Evolutionary conservation across 2,888 invertebrate species (phyloP), one percentile per base, ranked within the genome.

Genomic region (Pyrrhia umbra): DNA sequence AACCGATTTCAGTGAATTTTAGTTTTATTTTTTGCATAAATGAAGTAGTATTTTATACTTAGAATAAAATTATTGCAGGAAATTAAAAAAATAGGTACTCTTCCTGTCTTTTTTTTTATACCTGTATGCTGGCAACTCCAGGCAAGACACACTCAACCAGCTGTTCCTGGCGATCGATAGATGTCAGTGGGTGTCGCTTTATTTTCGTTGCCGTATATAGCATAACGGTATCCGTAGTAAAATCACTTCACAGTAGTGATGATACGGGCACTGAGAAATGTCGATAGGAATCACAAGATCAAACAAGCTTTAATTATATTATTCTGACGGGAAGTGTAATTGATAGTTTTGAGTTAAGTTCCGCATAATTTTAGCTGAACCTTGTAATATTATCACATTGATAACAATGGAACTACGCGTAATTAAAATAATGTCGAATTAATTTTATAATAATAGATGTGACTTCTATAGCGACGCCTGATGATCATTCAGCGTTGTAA

Each of bases 181-280:
- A 95, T 94, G 95, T 95, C 95, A 91, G 93, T 94, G 92, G 86
- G 88, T 88, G 92, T 92, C 91, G 88, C 92, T 93, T 93, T 94
- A 94, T 93, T 94, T 94, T 94, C 89, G 90, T 89, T 89, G 88
- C 88, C 85, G 84, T 88, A 83, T 87, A 88, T 83, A 89, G 87
- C 83, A 80, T 91, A 93, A 92, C 93, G 92, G 93, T 92, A 93
- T 90, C 90, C 88, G 93, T 94, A 93, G 93, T 94, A 94, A 89
- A 89, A 90, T 89, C 87, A 85, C 86, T 86, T 88, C 83, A 84
- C 80, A 76, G 66, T 77, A 79, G 80, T 27, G 81, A 77, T 70
- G 80, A 10, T 4, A 49, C 21, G 18, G 13, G 20, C 21, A 42
- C 58, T 27, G 25, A 34, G 25, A 56, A 59, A 54, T 10, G 42